Percentiles rank a stretch among this genome's conserved stretches.
Evolutionary conservation across 2,113 vertebrate species (phyloP).

Genomic region (Gavialis gangeticus): DNA sequence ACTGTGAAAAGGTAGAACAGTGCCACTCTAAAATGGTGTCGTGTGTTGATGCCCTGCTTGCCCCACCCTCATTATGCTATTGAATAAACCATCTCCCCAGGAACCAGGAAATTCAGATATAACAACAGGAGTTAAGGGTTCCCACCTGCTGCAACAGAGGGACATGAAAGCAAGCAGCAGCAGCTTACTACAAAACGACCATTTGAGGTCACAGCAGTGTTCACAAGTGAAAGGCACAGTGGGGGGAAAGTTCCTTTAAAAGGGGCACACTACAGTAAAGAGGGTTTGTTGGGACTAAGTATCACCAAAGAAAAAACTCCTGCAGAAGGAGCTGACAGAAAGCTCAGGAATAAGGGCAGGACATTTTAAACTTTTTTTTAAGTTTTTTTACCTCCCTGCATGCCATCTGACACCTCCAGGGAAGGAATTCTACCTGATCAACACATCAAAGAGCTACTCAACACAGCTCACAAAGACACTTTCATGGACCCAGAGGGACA

Average conservation of each 20-base stretch:
- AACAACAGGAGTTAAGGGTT: neutral
- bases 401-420: too few species aligned
- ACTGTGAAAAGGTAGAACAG: neutral
- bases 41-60: too few species aligned
- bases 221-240: neutral
- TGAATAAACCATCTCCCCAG: neutral
- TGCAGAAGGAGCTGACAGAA: neutral
- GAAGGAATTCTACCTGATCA: too few species aligned
- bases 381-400: neutral
- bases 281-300: neutral
- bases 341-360: neutral
- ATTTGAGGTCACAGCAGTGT: neutral
- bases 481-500: too few species aligned
- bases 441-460: too few species aligned
- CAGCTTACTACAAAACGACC: neutral
- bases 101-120: neutral
- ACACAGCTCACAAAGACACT: too few species aligned
- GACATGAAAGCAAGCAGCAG: neutral
- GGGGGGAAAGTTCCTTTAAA: neutral
- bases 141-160: neutral
- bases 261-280: neutral
- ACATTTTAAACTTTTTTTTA: constrained; percentile 19
- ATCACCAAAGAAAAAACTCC: constrained; percentile 24
- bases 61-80: too few species aligned
- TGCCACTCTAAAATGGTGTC: too few species aligned